phyloP scores from a whole-genome alignment of 2,113 vertebrate species.

The Fulmarus glacialis region DNA sequence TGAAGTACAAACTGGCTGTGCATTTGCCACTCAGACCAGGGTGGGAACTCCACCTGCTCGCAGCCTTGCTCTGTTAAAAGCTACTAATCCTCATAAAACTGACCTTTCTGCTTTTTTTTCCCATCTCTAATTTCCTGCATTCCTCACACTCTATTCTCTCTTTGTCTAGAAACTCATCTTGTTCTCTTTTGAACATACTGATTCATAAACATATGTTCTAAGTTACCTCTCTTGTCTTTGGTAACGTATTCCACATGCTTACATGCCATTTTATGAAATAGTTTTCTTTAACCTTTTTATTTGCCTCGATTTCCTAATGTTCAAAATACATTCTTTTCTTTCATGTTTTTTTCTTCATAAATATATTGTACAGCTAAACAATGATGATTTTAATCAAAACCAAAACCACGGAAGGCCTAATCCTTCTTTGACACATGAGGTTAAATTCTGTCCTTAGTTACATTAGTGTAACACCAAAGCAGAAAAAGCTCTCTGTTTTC shows the following conservation, averaged over 20 bases:
- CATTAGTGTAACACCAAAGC: neutral
- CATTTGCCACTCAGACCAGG: slow-evolving; percentile 13
- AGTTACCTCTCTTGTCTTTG: slow-evolving; percentile 73
- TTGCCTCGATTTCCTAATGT: slow-evolving; percentile 71
- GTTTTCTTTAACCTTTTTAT: slow-evolving; percentile 72
- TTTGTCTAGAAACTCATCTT: slow-evolving; percentile 65
- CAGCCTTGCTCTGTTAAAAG: slow-evolving; percentile 61
- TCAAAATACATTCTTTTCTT: slow-evolving; percentile 65
- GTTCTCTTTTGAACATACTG: slow-evolving; percentile 52
- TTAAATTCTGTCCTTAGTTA: slow-evolving; percentile 17
- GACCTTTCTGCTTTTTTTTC: neutral
- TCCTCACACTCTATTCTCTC: slow-evolving; percentile 55
- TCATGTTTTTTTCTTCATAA: slow-evolving; percentile 67
- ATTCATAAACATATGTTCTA: slow-evolving; percentile 71
- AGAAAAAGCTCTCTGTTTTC: neutral
- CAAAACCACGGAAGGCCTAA: slow-evolving; percentile 48
- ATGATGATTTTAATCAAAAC: slow-evolving; percentile 62
- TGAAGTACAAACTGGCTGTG: neutral
- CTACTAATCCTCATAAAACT: slow-evolving; percentile 65
- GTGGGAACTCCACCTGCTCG: slow-evolving; percentile 72
- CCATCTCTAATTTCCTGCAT: slow-evolving; percentile 57
- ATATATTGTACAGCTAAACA: slow-evolving; percentile 72
- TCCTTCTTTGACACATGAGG: slow-evolving; percentile 33
- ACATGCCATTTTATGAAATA: slow-evolving; percentile 66
- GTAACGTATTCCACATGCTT: slow-evolving; percentile 71